phyloP scores from a whole-genome alignment of 2,888 invertebrate genomes.

The Pycnomerus fuliginosus region DNA sequence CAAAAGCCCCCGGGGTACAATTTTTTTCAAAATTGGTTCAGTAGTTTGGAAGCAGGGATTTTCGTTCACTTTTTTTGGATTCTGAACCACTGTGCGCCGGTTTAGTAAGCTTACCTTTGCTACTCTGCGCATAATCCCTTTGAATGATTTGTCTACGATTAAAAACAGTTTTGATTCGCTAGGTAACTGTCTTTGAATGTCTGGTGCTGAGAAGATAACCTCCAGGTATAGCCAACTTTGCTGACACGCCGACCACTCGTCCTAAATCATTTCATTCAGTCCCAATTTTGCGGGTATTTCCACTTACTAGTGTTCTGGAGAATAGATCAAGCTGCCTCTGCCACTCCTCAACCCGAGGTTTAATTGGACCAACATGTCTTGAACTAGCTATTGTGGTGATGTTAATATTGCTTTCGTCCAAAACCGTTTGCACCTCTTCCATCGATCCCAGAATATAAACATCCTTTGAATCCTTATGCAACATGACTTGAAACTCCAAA shows the following conservation, averaged over 20 bases:
- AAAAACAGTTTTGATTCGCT: constrained; percentile 85
- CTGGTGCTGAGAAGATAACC: constrained; percentile 92
- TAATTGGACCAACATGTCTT: constrained; percentile 82
- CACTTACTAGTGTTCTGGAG: constrained; percentile 71
- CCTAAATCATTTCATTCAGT: constrained; percentile 55
- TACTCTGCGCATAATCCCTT: constrained; percentile 81
- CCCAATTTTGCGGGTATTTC: neutral
- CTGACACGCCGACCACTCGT: constrained; percentile 87
- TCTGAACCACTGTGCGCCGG: too few species aligned
- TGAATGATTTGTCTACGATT: constrained; percentile 86
- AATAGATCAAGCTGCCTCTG: constrained; percentile 73
- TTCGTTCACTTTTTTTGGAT: too few species aligned
- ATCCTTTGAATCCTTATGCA: constrained; percentile 81
- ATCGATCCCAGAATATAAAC: constrained; percentile 80
- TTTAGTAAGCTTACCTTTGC: constrained; percentile 70
- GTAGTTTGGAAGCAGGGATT: too few species aligned
- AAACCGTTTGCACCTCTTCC: constrained; percentile 77
- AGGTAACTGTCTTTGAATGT: constrained; percentile 90
- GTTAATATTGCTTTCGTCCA: constrained; percentile 86
- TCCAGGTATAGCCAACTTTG: constrained; percentile 94
- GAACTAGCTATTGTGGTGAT: constrained; percentile 86
- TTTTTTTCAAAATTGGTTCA: too few species aligned
- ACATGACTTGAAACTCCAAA: constrained; percentile 73
- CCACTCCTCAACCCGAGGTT: constrained; percentile 82
- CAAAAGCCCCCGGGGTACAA: too few species aligned